phyloP scores from a whole-genome alignment of 2,797 vertebrate species.

The Synanceia verrucosa region DNA sequence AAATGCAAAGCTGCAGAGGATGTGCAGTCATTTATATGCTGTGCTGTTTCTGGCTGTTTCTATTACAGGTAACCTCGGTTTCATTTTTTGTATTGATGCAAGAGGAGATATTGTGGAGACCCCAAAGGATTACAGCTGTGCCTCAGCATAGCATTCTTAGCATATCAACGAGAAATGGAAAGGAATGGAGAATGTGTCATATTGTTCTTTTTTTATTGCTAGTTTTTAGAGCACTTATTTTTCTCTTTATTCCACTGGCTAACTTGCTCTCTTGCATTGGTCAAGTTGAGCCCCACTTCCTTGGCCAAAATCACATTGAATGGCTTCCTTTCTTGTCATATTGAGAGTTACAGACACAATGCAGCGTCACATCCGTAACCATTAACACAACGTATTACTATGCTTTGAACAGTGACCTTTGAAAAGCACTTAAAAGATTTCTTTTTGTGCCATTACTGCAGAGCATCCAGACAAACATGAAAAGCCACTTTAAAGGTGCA shows the following conservation, averaged over 20 bases:
- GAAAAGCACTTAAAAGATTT: constrained; percentile 23
- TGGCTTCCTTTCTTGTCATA: background rate
- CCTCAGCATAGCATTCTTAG: constrained; percentile 20
- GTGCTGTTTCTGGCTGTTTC: constrained; percentile 23
- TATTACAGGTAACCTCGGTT: constrained; percentile 29
- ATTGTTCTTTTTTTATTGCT: background rate
- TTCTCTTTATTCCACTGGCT: background rate
- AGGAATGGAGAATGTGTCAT: background rate
- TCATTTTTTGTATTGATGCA: constrained; percentile 27
- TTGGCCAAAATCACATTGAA: background rate
- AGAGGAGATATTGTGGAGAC: constrained; percentile 27
- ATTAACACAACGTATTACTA: constrained; percentile 42
- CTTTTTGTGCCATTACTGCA: constrained; percentile 1
- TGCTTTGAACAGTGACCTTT: constrained; percentile 58
- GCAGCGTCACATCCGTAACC: background rate
- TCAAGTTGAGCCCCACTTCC: background rate
- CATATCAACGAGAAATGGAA: constrained; percentile 16
- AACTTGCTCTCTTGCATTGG: background rate
- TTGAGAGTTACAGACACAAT: constrained; percentile 13
- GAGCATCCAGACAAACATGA: constrained; percentile 36
- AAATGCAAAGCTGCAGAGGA: constrained; percentile 20
- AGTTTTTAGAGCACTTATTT: background rate
- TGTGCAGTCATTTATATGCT: constrained; percentile 28
- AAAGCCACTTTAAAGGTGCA: constrained; percentile 59
- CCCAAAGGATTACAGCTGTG: constrained; percentile 22